phyloP scores from a whole-genome alignment of 2,797 vertebrate species.

The Enteromius trimaculatus region DNA sequence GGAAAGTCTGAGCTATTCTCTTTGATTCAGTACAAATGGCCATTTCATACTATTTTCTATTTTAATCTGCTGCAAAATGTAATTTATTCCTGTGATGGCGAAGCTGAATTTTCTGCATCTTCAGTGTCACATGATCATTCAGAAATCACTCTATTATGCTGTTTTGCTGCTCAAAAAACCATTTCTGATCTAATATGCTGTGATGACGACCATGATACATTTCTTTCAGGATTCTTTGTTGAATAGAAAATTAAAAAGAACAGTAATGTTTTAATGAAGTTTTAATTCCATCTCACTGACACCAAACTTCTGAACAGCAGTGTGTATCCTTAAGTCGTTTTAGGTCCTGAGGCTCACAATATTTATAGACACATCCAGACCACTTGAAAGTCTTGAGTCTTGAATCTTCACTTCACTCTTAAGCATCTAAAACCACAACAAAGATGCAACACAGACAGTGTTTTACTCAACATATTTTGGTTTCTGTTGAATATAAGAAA shows the following conservation, averaged over 20 bases:
- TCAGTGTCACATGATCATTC: neutral
- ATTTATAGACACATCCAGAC: neutral
- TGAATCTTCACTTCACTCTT: conserved; percentile 19
- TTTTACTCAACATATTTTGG: neutral
- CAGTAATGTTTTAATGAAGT: neutral
- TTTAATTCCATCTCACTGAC: neutral
- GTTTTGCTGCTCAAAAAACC: neutral
- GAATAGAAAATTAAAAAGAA: neutral
- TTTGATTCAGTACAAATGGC: neutral
- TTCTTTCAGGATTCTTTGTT: neutral
- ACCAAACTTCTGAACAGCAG: neutral
- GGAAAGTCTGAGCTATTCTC: neutral
- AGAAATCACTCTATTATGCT: neutral
- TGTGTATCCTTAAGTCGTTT: neutral
- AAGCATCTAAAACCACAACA: conserved; percentile 25
- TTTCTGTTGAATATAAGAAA: neutral
- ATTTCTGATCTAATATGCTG: neutral
- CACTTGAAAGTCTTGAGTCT: neutral
- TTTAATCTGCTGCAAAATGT: neutral
- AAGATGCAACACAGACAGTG: neutral
- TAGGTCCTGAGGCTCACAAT: neutral
- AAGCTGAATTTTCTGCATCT: neutral
- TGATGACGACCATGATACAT: neutral
- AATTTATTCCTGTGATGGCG: neutral
- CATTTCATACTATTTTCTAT: neutral